Conservation (phyloP, 2,888 invertebrate genomes). For the Mantis religiosa region DNA sequence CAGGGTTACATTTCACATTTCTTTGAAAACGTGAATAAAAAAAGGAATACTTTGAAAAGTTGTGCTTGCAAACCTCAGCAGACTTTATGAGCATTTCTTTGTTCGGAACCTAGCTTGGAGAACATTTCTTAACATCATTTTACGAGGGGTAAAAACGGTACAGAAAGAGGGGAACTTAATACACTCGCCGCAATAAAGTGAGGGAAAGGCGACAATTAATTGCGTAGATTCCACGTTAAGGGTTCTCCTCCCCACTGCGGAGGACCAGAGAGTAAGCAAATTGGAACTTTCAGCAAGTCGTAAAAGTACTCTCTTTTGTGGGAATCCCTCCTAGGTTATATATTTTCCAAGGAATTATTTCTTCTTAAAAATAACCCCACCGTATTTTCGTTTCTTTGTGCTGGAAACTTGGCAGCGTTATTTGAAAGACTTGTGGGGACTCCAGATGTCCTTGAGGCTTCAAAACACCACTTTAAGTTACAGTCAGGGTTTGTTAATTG, state of each 20-base stretch:
- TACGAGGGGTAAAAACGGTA: not conserved
- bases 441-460: not conserved
- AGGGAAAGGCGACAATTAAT: not conserved
- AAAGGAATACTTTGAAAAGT: too few relatives aligned
- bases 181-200: not conserved
- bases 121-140: not conserved
- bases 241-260: not conserved
- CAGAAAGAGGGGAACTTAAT: not conserved
- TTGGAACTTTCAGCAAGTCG: not conserved
- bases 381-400: not conserved
- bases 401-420: not conserved
- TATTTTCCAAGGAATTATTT: not conserved
- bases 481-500: too few relatives aligned
- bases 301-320: not conserved
- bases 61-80: too few relatives aligned
- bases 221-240: not conserved
- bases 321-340: not conserved
- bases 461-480: not conserved
- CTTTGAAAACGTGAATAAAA: too few relatives aligned
- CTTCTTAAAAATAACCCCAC: not conserved
- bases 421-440: not conserved
- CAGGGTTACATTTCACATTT: too few relatives aligned
- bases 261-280: not conserved
- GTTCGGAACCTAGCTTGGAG: not conserved
- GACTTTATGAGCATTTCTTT: not conserved